Evolutionary conservation across 2,888 invertebrate species (phyloP).

Genomic region (Eupithecia subfuscata): DNA sequence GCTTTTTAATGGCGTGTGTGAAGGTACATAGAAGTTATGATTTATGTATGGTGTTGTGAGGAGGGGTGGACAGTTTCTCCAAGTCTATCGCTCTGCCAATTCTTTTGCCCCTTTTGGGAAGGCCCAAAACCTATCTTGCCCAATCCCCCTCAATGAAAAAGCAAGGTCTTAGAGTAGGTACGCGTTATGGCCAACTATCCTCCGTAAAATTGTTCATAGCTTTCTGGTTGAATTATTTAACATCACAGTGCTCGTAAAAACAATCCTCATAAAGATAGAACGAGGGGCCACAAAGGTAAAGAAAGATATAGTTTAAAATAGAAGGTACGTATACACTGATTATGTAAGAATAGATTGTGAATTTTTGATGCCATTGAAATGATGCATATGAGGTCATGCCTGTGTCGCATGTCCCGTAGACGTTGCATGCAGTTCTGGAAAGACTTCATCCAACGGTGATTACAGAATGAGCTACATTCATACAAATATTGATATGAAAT

Average conservation of each 20-base stretch:
- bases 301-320: slow-evolving; percentile 17
- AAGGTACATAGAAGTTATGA: background rate
- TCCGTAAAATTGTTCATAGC: slow-evolving; percentile 52
- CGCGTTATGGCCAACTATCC: slow-evolving; percentile 47
- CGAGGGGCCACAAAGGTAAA: slow-evolving; percentile 46
- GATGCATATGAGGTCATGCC: background rate
- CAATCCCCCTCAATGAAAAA: background rate
- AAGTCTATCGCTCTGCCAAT: background rate
- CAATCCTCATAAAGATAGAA: slow-evolving; percentile 50
- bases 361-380: background rate
- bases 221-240: slow-evolving; percentile 53
- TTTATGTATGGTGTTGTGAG: background rate
- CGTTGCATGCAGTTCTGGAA: slow-evolving; percentile 1
- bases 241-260: slow-evolving; percentile 58
- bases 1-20: background rate
- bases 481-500: background rate
- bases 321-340: background rate
- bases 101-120: background rate
- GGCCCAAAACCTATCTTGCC: background rate
- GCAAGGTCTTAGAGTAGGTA: background rate
- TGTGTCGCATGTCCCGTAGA: background rate
- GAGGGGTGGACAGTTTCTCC: background rate
- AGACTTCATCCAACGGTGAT: background rate
- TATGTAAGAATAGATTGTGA: slow-evolving; percentile 9
- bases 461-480: background rate